Evolutionary conservation across 2,113 vertebrate genomes (phyloP), one percentile per base, ranked within the genome.

Genomic region (Corythornis madagascariensis): DNA sequence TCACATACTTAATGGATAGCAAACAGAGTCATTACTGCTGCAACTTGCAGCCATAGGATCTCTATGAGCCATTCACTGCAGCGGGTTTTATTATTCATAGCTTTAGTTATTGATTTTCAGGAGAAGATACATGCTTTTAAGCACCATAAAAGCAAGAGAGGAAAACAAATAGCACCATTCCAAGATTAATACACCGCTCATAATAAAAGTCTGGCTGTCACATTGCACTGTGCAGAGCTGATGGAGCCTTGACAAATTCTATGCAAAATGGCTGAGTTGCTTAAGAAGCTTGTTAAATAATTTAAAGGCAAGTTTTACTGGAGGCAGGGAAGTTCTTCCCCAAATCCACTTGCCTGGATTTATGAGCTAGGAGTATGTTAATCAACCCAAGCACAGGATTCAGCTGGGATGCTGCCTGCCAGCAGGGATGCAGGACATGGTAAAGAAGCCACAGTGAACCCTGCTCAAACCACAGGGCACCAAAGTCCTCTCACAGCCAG

Each of bases 1-100:
- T 96, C 96, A 94, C 95, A 80, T 69, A 67, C 85, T 96, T 97
- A 97, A 97, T 96, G 95, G 96, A 93, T 91, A 83, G 95, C 96
- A 97, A 97, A 94, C 95, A 96, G 91, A 91, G 81, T 93, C 95
- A 90, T 97, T 97, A 94, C 94, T 24, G 88, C 92, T 42, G 71
- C 96, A 86, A 87, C 87, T 72, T 79, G 26, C 86, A 96, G 21
- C 83, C 92, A 29, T 69, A 74, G 90, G 92, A 93, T 89, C 88
- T 91, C 93, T 33, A 66, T 9, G 59, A 96, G 87, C 92, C 94
- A 76, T 92, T 95, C 90, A 10, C 91, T 59, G 86, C 90, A 57
- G 89, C 38, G 89, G 47, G 88, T 94, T 90, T 97, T 96, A 95
- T 95, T 96, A 94, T 97, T 95, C 95, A 97, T 94, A 50, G 94